phyloP scores from a whole-genome alignment of 2,888 invertebrate species.

The Mamestra brassicae region DNA sequence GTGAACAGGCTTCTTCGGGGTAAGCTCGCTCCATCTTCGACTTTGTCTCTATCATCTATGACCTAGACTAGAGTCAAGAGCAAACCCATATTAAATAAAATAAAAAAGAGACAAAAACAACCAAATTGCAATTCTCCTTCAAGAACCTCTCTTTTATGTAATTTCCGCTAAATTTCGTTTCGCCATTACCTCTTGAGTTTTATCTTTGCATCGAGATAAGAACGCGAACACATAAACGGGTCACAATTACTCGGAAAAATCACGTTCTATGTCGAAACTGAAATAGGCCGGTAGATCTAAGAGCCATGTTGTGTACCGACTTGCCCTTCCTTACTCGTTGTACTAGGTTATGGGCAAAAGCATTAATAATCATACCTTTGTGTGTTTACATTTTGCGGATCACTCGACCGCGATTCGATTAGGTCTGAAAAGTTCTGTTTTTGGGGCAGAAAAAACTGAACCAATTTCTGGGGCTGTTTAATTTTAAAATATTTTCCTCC shows the following conservation, averaged over 20 bases:
- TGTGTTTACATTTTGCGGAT: slow-evolving; percentile 42
- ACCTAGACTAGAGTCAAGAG: too few relatives aligned
- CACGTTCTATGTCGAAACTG: slow-evolving; percentile 27
- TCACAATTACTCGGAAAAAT: slow-evolving; percentile 50
- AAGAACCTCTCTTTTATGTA: slow-evolving; percentile 44
- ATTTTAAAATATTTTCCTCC: neutral
- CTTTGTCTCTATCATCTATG: too few relatives aligned
- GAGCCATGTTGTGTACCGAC: slow-evolving; percentile 15
- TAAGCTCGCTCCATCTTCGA: too few relatives aligned
- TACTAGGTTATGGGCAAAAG: slow-evolving; percentile 40
- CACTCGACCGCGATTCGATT: neutral
- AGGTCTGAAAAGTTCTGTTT: neutral
- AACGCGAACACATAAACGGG: slow-evolving; percentile 46
- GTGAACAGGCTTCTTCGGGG: too few relatives aligned
- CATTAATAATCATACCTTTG: slow-evolving; percentile 37
- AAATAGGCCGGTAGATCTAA: slow-evolving; percentile 28
- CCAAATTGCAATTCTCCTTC: slow-evolving; percentile 28
- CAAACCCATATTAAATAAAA: too few relatives aligned
- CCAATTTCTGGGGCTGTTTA: neutral
- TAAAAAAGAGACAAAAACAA: slow-evolving; percentile 10
- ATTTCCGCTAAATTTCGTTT: slow-evolving; percentile 52
- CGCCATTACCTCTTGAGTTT: slow-evolving; percentile 52
- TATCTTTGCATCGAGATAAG: slow-evolving; percentile 48
- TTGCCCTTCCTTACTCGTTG: slow-evolving; percentile 19
- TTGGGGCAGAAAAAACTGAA: neutral